A percentile compares a stretch with the other conserved stretches of the same genome.
These are phyloP conservation scores for Ciona savignyi DNA, from an alignment of 23 tunicate genomes.

Conservation along the genomic window DNA sequence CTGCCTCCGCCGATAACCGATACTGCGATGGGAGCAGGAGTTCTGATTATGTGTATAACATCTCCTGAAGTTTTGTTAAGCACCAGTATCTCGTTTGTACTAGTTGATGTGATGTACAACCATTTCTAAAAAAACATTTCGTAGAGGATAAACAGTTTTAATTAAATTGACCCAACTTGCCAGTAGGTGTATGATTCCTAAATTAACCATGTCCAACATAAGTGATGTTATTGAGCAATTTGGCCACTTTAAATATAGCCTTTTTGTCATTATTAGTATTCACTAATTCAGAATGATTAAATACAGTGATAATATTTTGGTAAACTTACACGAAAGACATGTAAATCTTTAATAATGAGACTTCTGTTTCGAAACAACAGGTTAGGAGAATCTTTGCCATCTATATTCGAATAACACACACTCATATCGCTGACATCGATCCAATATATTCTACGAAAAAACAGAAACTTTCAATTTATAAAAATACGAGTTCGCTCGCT, in stretches of 20 bases:
- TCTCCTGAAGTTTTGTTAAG: slow-evolving; percentile 42
- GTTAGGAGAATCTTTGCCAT: neutral
- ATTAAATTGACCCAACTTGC: too few species aligned
- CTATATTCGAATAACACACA: neutral
- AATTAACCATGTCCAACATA: too few species aligned
- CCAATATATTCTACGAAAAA: slow-evolving; percentile 44
- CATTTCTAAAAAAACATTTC: too few species aligned
- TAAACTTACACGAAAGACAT: slow-evolving; percentile 32
- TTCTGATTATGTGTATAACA: slow-evolving; percentile 12
- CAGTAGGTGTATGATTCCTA: too few species aligned
- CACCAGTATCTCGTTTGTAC: slow-evolving; percentile 17
- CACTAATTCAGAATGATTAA: too few species aligned
- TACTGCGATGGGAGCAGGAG: slow-evolving; percentile 24
- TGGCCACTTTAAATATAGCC: too few species aligned
- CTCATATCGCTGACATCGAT: slow-evolving; percentile 31
- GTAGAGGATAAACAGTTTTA: too few species aligned
- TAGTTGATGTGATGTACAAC: slow-evolving; percentile 30
- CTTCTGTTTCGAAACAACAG: slow-evolving; percentile 6
- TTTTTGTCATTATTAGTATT: too few species aligned
- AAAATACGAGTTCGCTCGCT: too few species aligned
- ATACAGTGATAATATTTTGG: too few species aligned
- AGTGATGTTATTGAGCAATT: too few species aligned
- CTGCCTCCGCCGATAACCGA: slow-evolving; percentile 26
- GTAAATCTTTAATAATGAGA: slow-evolving; percentile 18
- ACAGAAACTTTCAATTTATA: too few species aligned